These are phyloP conservation scores for Coregonus suidteri DNA, from an alignment of 2,797 vertebrate species.

Conservation along the genomic window DNA sequence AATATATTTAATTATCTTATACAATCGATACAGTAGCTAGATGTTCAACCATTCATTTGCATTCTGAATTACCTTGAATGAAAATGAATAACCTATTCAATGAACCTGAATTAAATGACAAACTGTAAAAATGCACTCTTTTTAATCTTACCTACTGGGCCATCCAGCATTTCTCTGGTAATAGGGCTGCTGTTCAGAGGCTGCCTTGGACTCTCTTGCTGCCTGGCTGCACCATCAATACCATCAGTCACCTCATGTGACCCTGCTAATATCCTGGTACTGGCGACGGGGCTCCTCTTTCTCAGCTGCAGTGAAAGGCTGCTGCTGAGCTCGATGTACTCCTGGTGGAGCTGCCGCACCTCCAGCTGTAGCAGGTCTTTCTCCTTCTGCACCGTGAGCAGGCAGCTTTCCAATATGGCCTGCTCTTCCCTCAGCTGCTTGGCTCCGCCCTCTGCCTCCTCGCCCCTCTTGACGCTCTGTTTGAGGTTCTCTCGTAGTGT, in stretches of 20 bases:
- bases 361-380: conserved; percentile 61
- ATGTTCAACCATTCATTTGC: not conserved
- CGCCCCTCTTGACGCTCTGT: conserved; percentile 46
- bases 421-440: conserved; percentile 52
- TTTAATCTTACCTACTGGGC: not conserved
- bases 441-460: conserved; percentile 52
- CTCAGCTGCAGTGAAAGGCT: conserved; percentile 34
- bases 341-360: conserved; percentile 52
- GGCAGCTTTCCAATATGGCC: conserved; percentile 57
- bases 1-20: not conserved
- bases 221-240: not conserved
- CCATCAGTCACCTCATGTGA: not conserved
- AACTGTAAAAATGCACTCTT: not conserved
- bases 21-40: too few relatives aligned
- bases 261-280: not conserved
- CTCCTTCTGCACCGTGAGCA: conserved; percentile 62
- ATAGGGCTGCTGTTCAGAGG: conserved; percentile 6
- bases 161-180: not conserved
- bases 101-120: too few relatives aligned
- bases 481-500: conserved; percentile 65
- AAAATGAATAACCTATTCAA: not conserved
- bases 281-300: not conserved
- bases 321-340: conserved; percentile 51
- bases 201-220: not conserved
- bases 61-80: too few relatives aligned